Evolutionary conservation across 2,113 vertebrate species (phyloP).

Genomic region (Seriola dumerili): DNA sequence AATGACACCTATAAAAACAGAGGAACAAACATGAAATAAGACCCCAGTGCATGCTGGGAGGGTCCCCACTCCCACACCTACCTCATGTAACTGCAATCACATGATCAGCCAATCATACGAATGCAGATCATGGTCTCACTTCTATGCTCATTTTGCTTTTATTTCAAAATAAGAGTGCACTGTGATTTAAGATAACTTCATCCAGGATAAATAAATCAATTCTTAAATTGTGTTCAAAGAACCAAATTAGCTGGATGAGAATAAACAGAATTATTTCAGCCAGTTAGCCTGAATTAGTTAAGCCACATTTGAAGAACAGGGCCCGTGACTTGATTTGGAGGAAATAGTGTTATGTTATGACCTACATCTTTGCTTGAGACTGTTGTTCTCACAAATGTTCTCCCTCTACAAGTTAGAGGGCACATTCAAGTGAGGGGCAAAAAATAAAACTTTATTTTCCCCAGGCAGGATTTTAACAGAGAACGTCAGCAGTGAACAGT

Average conservation of each 20-base stretch:
- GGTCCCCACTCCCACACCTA: not conserved
- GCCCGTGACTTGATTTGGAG: slow-evolving; percentile 63
- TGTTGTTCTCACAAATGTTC: slow-evolving; percentile 29
- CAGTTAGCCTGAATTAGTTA: not conserved
- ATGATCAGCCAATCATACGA: not conserved
- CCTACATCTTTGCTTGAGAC: slow-evolving; percentile 35
- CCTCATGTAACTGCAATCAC: not conserved
- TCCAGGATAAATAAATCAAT: not conserved
- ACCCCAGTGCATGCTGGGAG: not conserved
- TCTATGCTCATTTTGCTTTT: not conserved
- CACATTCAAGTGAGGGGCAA: slow-evolving; percentile 48
- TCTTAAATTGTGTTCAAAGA: not conserved
- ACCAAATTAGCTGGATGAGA: not conserved
- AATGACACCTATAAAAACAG: not conserved
- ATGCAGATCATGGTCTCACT: not conserved
- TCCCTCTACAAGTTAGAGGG: slow-evolving; percentile 18
- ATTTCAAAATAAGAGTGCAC: not conserved
- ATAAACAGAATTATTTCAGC: not conserved
- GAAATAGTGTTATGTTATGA: slow-evolving; percentile 41
- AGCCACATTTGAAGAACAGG: not conserved
- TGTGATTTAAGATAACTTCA: not conserved
- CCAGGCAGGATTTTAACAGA: slow-evolving; percentile 55
- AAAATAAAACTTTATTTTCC: slow-evolving; percentile 60
- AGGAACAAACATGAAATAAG: not conserved
- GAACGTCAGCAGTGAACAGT: slow-evolving; percentile 72